These are phyloP conservation scores for Paramuricea clavata DNA, from an alignment of 92 coral and sea anemone species.

Conservation along the genomic window DNA sequence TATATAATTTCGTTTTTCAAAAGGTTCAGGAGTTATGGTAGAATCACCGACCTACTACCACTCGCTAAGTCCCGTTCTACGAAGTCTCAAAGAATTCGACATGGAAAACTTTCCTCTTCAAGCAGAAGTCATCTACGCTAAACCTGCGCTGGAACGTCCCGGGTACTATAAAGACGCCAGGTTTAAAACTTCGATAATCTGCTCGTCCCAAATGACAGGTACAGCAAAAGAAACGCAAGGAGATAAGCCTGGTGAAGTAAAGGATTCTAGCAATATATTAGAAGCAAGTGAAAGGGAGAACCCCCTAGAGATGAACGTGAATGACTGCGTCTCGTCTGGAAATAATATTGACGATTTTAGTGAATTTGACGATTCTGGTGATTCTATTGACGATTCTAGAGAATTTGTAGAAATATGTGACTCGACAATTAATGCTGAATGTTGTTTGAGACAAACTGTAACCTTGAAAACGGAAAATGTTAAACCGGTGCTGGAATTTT, in stretches of 20 bases:
- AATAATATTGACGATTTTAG: no score
- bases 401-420: no score
- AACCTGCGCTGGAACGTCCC: background rate
- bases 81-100: conserved; percentile 31
- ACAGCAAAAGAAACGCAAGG: background rate
- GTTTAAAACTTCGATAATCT: background rate
- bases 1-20: no score
- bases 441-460: no score
- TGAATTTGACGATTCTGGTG: no score
- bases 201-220: background rate
- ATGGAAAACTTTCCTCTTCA: conserved; percentile 50
- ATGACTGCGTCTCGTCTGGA: no score
- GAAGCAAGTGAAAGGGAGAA: background rate
- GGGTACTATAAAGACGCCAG: background rate
- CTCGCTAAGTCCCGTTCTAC: conserved; percentile 40
- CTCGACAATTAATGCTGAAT: no score
- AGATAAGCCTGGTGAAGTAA: background rate
- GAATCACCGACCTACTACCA: conserved; percentile 60
- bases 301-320: background rate
- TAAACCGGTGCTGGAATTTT: no score
- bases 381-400: no score
- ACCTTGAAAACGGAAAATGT: no score
- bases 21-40: conserved; percentile 44
- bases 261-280: background rate
- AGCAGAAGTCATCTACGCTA: conserved; percentile 17